Evolutionary conservation across 1,140 invertebrate genomes (phyloP).

Genomic region (Forficula auricularia): DNA sequence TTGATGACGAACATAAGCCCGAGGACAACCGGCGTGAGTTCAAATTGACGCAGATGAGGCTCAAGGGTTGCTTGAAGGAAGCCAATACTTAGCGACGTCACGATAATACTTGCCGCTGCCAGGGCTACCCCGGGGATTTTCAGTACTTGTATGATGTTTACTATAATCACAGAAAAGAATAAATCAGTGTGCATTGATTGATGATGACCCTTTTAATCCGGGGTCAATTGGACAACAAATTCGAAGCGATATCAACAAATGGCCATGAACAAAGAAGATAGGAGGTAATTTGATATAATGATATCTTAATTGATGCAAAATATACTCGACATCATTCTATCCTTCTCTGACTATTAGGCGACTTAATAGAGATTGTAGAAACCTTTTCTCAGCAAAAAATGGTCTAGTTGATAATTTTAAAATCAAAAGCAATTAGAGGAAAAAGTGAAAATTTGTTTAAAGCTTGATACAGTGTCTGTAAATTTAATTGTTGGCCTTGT

Average conservation of each 20-base stretch:
- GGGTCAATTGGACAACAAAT: not conserved
- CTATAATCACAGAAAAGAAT: slow-evolving; percentile 24
- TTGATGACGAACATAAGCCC: slow-evolving; percentile 78
- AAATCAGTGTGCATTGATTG: not conserved
- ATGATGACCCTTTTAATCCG: not conserved
- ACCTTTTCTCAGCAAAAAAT: too few species aligned
- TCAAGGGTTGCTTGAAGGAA: slow-evolving; percentile 67
- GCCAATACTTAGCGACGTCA: slow-evolving; percentile 60
- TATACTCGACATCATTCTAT: too few species aligned
- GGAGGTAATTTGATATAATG: too few species aligned
- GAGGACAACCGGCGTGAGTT: slow-evolving; percentile 50
- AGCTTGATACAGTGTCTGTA: too few species aligned
- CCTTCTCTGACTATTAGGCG: too few species aligned
- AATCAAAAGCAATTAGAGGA: too few species aligned
- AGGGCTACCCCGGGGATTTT: slow-evolving; percentile 50
- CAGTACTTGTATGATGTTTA: slow-evolving; percentile 39
- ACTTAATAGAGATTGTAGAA: too few species aligned
- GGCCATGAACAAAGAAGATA: too few species aligned
- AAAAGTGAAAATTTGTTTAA: too few species aligned
- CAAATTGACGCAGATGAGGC: slow-evolving; percentile 54
- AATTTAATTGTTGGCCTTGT: too few species aligned
- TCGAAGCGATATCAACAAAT: not conserved
- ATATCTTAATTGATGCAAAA: too few species aligned
- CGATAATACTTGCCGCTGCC: slow-evolving; percentile 47
- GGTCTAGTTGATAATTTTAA: too few species aligned